These are phyloP conservation scores for Chymomyza fuscimana DNA, from an alignment of 2,888 invertebrate genomes.

Conservation along the genomic window DNA sequence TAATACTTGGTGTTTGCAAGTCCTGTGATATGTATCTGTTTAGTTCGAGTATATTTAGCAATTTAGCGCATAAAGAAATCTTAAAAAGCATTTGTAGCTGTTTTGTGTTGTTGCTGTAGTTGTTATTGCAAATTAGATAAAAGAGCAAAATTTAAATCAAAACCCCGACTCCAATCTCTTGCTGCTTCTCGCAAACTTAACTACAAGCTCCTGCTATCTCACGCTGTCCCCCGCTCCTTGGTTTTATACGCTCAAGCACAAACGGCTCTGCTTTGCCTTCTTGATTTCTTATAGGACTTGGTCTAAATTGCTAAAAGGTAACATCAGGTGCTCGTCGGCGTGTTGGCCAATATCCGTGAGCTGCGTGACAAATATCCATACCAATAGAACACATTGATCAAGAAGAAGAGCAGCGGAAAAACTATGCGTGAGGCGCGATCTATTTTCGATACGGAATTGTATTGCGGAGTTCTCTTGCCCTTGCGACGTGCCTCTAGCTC, in stretches of 20 bases:
- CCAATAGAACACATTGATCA: constrained; percentile 91
- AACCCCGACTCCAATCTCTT: constrained; percentile 3
- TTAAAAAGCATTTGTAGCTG: constrained; percentile 43
- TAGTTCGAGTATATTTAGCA: constrained; percentile 65
- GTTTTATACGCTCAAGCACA: constrained; percentile 17
- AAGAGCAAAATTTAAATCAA: constrained; percentile 65
- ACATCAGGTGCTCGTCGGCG: constrained; percentile 78
- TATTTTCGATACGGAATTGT: constrained; percentile 90
- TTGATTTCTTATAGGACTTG: constrained; percentile 72
- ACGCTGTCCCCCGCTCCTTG: not conserved
- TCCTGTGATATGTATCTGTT: constrained; percentile 21
- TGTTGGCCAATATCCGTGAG: constrained; percentile 74
- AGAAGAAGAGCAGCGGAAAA: constrained; percentile 87
- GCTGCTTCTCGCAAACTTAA: not conserved
- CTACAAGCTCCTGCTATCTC: not conserved
- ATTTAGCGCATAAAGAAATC: constrained; percentile 77
- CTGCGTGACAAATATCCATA: constrained; percentile 86
- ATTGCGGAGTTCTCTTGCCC: constrained; percentile 82
- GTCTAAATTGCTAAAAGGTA: constrained; percentile 80
- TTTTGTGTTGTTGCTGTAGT: constrained; percentile 39
- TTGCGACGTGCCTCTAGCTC: constrained; percentile 77
- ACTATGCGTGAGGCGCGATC: constrained; percentile 87
- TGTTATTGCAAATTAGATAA: constrained; percentile 59
- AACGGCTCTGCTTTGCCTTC: constrained; percentile 34
- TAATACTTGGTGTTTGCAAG: constrained; percentile 25